phyloP scores from a whole-genome alignment of 2,797 vertebrate genomes.

The Scolopax bukidnonensis region DNA sequence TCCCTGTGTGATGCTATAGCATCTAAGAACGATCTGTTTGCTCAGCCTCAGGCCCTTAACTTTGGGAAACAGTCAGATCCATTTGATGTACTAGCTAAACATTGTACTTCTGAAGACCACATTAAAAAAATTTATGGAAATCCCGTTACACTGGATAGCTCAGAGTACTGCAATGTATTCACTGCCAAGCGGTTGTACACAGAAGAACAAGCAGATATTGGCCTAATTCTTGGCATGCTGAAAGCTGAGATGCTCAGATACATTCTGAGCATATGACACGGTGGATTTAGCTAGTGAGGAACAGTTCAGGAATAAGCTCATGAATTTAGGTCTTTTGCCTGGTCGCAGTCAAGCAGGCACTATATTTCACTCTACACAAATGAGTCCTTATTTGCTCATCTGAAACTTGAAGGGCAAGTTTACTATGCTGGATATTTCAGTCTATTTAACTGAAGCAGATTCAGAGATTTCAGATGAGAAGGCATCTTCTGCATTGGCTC shows the following conservation, averaged over 20 bases:
- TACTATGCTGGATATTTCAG: neutral
- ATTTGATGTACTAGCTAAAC: constrained; percentile 15
- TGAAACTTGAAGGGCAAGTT: neutral
- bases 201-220: neutral
- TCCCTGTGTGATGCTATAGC: neutral
- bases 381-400: neutral
- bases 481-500: neutral
- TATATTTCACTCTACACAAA: neutral
- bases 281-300: neutral
- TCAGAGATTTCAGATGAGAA: neutral
- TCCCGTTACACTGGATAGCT: neutral
- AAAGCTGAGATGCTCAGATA: neutral
- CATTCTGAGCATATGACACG: neutral
- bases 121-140: constrained; percentile 7
- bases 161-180: neutral
- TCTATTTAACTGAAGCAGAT: neutral
- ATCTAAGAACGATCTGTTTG: neutral
- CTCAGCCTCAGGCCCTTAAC: neutral
- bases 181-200: neutral
- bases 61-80: neutral
- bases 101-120: neutral
- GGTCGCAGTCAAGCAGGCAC: neutral
- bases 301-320: neutral
- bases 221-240: neutral
- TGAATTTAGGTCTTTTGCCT: neutral